phyloP scores from a whole-genome alignment of 2,113 vertebrate species.

The Gopherus evgoodei region DNA sequence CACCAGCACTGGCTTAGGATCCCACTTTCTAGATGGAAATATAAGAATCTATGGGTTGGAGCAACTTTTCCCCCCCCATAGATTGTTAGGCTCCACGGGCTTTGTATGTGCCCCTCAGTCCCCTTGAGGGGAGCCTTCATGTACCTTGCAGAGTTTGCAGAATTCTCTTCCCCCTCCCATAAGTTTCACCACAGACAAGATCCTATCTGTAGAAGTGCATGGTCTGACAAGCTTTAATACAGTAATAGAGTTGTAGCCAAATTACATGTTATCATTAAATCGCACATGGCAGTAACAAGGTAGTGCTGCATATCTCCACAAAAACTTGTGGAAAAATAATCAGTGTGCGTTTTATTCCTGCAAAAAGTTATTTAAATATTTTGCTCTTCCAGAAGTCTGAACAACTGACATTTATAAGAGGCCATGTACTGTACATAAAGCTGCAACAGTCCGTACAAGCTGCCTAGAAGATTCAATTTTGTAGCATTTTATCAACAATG shows the following conservation, averaged over 20 bases:
- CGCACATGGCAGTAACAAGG: rapidly evolving
- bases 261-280: not conserved
- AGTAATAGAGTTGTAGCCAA: not conserved
- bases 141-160: not conserved
- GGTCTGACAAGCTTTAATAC: not conserved
- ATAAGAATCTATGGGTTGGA: not conserved
- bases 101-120: not conserved
- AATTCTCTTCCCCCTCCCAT: conserved; percentile 11
- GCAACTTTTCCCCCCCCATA: not conserved
- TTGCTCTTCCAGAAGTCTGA: not conserved
- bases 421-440: not conserved
- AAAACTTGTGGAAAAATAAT: not conserved
- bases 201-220: not conserved
- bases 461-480: not conserved
- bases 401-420: not conserved
- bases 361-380: not conserved
- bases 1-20: not conserved
- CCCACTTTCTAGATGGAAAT: not conserved
- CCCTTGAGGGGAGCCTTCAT: not conserved
- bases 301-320: not conserved
- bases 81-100: not conserved
- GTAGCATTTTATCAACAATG: not conserved
- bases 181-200: conserved; percentile 5
- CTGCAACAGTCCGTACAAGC: not conserved
- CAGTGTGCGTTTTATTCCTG: not conserved